Base-by-base conservation (phyloP, 2,113 vertebrate genomes). In the Setophaga petechia region DNA sequence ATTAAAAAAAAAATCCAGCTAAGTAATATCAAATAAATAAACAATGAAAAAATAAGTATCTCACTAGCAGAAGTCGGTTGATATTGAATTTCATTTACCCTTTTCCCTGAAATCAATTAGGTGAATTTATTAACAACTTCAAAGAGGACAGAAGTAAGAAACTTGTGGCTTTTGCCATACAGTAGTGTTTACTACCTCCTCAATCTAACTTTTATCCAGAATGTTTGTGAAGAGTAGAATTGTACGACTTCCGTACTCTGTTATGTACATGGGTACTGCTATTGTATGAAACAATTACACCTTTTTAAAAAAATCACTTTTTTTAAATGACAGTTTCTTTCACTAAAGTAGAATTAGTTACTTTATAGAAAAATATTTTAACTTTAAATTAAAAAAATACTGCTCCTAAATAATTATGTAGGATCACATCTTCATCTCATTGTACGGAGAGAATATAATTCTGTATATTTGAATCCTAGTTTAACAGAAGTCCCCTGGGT, bases 341-440 rank as follows among this genome's bases (percentile, higher is more conserved):
- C 95, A 94, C 96, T 96, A 95, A 78, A 94, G 95, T 93, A 97
- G 52, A 94, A 88, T 96, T 91, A 96, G 72, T 93, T 84, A 88
- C 91, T 75, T 97, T 90, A 88, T 96, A 97, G 96, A 97, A 97
- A 96, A 97, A 91, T 97, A 93, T 90, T 79, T 95, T 95, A 94
- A 85, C 81, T 97, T 97, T 97, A 97, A 97, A 94, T 73, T 97
- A 97, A 97, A 95, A 96, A 93, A 97, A 97, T 97, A 97, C 72
- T 51, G 62, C 87, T 93, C 80, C 90, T 95, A 95, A 97, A 96
- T 77, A 91, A 93, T 95, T 80, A 94, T 51, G 93, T 39, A 97
- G 84, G 59, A 94, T 94, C 73, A 35, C 81, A 92, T 84, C 93
- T 93, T 95, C 80, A 86, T 94, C 47, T 54, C 58, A 72, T 81